Evolutionary conservation across 2,113 vertebrate species (phyloP).

Genomic region (Phaethornis superciliosus): DNA sequence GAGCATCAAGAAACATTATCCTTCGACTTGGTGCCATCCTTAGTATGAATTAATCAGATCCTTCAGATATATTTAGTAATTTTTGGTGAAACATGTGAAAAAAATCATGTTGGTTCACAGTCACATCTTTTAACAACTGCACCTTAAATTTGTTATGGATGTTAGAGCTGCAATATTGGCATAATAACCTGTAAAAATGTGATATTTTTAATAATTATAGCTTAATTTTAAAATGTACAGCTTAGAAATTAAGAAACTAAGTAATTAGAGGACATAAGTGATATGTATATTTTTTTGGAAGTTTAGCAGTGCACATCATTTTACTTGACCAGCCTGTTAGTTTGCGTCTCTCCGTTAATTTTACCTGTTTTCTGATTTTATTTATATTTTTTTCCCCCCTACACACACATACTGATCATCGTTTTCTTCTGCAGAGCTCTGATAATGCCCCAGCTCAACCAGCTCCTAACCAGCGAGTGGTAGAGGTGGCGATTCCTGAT

Average conservation of each 20-base stretch:
- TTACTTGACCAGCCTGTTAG: neutral
- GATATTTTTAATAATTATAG: neutral
- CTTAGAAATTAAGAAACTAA: neutral
- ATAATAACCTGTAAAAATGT: neutral
- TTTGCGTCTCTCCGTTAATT: neutral
- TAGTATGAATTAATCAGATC: neutral
- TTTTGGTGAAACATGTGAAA: neutral
- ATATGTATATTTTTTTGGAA: neutral
- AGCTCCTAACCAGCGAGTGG: constrained; percentile 84
- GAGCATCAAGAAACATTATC: neutral
- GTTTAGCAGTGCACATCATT: neutral
- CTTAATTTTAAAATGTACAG: neutral
- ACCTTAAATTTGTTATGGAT: neutral
- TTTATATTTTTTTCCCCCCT: neutral
- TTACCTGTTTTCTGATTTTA: constrained; percentile 14
- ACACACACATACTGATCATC: constrained; percentile 42
- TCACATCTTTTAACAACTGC: neutral
- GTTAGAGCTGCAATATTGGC: neutral
- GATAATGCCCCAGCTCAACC: constrained; percentile 76
- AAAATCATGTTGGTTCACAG: neutral
- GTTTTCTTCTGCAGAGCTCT: constrained; percentile 82
- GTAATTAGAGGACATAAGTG: neutral
- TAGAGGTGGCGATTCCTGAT: constrained; percentile 94
- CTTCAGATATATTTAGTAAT: neutral
- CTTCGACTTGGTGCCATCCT: neutral